A percentile compares a stretch with the other conserved stretches of the same genome.
phyloP scores from a whole-genome alignment of 2,888 invertebrate species.

The Rhogogaster chlorosoma region DNA sequence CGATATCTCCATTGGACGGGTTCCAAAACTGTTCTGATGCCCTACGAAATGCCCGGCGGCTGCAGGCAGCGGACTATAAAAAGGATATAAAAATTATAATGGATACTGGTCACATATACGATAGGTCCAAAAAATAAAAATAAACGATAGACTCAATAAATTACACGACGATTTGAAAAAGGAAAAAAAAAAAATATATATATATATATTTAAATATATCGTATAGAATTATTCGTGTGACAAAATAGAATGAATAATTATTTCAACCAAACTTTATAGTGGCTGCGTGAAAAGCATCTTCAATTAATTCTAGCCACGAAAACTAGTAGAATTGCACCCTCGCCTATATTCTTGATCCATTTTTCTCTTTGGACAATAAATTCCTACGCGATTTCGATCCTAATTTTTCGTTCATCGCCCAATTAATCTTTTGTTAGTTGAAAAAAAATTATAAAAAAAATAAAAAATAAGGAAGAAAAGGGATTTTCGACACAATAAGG shows the following conservation, averaged over 20 bases:
- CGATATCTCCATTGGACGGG: conserved; percentile 38
- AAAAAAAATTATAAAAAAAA: too few relatives aligned
- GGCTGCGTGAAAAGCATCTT: too few relatives aligned
- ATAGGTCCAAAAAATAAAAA: neutral
- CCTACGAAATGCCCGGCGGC: neutral
- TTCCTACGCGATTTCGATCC: neutral
- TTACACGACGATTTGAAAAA: too few relatives aligned
- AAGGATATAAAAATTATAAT: neutral
- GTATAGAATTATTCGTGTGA: neutral
- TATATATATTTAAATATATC: neutral
- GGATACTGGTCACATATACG: neutral
- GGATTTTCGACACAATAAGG: neutral
- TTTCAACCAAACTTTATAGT: too few relatives aligned
- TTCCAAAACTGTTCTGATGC: conserved; percentile 28
- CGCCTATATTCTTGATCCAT: neutral
- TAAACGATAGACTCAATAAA: neutral
- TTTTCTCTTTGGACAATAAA: neutral
- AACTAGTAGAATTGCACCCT: too few relatives aligned
- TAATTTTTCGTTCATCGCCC: neutral
- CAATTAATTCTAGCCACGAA: too few relatives aligned
- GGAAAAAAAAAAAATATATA: neutral
- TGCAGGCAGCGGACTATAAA: neutral
- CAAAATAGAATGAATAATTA: neutral
- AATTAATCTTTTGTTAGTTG: conserved; percentile 8
- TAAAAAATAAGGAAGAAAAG: neutral